phyloP scores from a whole-genome alignment of 2,113 vertebrate species.

The Balaeniceps rex region DNA sequence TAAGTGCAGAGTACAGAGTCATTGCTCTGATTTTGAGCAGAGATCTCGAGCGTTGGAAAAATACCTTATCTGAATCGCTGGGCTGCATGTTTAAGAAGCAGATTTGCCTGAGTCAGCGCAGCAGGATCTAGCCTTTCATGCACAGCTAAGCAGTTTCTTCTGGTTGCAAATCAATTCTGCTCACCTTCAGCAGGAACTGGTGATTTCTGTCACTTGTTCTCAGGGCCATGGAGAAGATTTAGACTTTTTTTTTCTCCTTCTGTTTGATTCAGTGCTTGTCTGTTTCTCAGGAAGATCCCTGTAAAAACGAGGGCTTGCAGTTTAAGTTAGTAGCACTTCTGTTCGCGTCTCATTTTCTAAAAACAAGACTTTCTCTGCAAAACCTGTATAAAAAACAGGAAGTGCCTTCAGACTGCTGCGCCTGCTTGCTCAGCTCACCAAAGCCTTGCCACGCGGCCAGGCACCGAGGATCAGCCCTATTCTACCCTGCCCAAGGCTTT shows the following conservation, averaged over 20 bases:
- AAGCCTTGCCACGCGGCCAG: accelerated
- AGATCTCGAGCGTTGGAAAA: background rate
- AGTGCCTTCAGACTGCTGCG: background rate
- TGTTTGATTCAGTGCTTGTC: background rate
- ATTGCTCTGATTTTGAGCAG: background rate
- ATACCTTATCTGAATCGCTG: background rate
- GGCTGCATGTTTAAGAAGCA: background rate
- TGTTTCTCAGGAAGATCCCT: conserved; percentile 6
- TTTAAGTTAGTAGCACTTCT: conserved; percentile 31
- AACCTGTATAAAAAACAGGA: conserved; percentile 55
- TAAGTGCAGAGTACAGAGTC: background rate
- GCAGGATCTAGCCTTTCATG: background rate
- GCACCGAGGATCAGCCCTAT: background rate
- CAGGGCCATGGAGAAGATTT: background rate
- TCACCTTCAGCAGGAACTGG: background rate
- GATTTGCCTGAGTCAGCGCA: background rate
- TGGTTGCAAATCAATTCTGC: background rate
- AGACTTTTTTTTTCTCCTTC: background rate
- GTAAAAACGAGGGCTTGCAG: background rate
- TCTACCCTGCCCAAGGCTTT: background rate
- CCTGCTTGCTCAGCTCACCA: background rate
- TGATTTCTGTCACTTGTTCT: background rate
- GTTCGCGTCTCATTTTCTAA: background rate
- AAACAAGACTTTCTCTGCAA: background rate
- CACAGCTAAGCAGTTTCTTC: conserved; percentile 3